phyloP scores from a whole-genome alignment of 2,888 invertebrate genomes.

The Brachypterus glaber region DNA sequence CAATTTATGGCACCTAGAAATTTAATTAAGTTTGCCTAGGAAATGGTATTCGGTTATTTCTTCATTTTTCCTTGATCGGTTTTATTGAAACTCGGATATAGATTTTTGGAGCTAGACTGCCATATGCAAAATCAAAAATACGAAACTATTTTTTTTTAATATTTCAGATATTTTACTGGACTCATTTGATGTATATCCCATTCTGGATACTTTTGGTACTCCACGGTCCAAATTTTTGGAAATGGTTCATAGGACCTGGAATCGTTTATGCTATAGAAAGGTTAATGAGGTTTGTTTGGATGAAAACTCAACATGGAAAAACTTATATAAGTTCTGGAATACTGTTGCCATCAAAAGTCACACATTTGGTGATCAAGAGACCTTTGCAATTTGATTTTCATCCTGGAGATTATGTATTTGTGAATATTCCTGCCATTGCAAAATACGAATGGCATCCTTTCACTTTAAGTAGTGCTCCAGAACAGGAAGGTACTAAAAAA shows the following conservation, averaged over 20 bases:
- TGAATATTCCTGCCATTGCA: conserved; percentile 86
- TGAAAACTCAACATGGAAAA: conserved; percentile 68
- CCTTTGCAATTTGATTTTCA: conserved; percentile 80
- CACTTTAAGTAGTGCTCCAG: conserved; percentile 92
- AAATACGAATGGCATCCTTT: conserved; percentile 96
- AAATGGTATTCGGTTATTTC: too few relatives aligned
- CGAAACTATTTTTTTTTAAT: not conserved
- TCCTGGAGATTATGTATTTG: conserved; percentile 90
- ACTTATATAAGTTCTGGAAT: conserved; percentile 84
- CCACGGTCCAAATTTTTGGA: conserved; percentile 92
- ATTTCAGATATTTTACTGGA: conserved; percentile 81
- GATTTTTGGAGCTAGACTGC: not conserved
- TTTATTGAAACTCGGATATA: too few relatives aligned
- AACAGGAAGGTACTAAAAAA: conserved; percentile 87
- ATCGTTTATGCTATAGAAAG: conserved; percentile 70
- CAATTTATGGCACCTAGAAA: too few relatives aligned
- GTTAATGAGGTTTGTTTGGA: conserved; percentile 51
- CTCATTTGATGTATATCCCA: conserved; percentile 78
- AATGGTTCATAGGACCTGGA: conserved; percentile 83
- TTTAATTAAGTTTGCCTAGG: too few relatives aligned
- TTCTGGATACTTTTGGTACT: conserved; percentile 78
- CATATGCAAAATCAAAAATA: not conserved
- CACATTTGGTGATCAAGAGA: conserved; percentile 80
- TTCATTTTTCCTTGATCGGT: too few relatives aligned
- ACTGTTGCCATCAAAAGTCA: conserved; percentile 79